phyloP scores from a whole-genome alignment of 2,113 vertebrate species.

The Megaleporinus macrocephalus region DNA sequence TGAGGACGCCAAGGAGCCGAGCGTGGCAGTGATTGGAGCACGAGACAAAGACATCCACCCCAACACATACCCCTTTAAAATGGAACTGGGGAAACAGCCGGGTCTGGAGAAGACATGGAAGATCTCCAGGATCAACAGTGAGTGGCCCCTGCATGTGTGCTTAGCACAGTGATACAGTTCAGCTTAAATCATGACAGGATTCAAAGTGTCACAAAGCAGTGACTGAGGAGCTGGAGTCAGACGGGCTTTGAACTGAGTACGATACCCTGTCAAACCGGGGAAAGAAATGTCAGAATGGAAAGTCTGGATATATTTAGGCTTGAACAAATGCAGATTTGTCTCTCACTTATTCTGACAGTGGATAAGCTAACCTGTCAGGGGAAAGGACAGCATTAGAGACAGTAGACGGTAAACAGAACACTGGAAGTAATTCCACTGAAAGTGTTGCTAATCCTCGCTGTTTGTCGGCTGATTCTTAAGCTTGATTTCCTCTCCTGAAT shows the following conservation, averaged over 20 bases:
- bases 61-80: constrained; percentile 92
- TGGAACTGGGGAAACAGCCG: constrained; percentile 89
- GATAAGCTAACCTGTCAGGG: neutral
- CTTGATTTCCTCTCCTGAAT: constrained; percentile 12
- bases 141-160: constrained; percentile 68
- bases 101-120: constrained; percentile 93
- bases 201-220: neutral
- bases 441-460: constrained; percentile 17
- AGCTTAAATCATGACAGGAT: neutral
- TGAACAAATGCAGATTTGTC: neutral
- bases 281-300: neutral
- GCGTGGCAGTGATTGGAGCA: constrained; percentile 86
- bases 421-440: neutral
- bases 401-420: constrained; percentile 3
- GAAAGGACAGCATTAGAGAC: neutral
- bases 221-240: neutral
- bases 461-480: neutral
- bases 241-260: neutral
- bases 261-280: neutral
- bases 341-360: neutral
- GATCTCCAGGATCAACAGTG: constrained; percentile 91
- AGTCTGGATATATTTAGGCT: neutral
- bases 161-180: neutral
- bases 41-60: constrained; percentile 90
- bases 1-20: constrained; percentile 89